Base-by-base conservation (phyloP, 2,888 invertebrate genomes). In the Drosophila vallismaia region DNA sequence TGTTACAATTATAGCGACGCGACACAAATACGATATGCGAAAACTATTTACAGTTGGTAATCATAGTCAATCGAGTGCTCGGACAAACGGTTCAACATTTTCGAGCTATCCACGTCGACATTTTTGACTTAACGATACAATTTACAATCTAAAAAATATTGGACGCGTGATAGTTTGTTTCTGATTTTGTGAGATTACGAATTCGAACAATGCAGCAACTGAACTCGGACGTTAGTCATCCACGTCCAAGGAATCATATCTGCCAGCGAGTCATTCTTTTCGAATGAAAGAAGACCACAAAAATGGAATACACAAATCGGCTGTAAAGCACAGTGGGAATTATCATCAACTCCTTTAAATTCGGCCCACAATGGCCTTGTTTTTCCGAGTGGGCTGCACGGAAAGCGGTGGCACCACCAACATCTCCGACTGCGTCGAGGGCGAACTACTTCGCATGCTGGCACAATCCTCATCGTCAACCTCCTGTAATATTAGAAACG, bases 301-400 rank as follows among this genome's bases (percentile, higher is more conserved):
- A 83, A 68, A 77, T 86, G 80, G 87, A 87, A 85, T 87, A 82
- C 75, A 72, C 55, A 69, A 59, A 45, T 59, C 53, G 58, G 45
- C 28, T 59, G 58, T 67, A 57, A 26, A 63, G 63, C 55, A 49
- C 40, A 19, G 24, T 36, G 33, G 33, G 48, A 70, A 31, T 49
- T 29, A 33, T 42, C n/a, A 38, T 42, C 42, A 26, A 40, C 60
- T 58, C 72, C 55, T 58, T 71, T 78, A 90, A 69, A 91, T 89
- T 46, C 91, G 88, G 80, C 96, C 94, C 86, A 96, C 94, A 78
- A 94, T 94, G 87, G 94, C 93, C 91, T 94, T 94, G 84, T 95
- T 94, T 93, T 96, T 96, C 90, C 96, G 94, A 85, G 95, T 95
- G 75, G 96, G 96, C 92, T 96, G 96, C 90, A 96, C 96, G 66